These are phyloP conservation scores for Chiloscyllium plagiosum DNA, from an alignment of 2,113 vertebrate genomes.

Conservation along the genomic window DNA sequence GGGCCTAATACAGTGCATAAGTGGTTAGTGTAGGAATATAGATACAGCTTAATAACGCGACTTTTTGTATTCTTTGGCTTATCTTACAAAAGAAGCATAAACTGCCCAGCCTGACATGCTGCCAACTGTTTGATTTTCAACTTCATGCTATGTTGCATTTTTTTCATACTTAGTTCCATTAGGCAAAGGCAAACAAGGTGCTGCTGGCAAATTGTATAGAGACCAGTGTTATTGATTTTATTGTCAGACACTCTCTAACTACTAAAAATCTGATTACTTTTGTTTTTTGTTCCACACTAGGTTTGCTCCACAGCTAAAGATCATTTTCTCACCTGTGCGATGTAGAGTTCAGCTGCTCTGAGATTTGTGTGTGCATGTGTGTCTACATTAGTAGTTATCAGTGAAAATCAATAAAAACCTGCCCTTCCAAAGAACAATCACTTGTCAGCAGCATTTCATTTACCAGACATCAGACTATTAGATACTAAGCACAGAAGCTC, in stretches of 20 bases:
- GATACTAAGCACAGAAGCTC: background rate
- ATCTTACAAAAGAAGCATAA: background rate
- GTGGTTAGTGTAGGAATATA: background rate
- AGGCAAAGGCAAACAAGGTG: background rate
- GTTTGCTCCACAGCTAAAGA: background rate
- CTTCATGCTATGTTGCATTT: constrained; percentile 12
- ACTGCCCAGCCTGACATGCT: background rate
- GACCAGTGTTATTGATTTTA: constrained; percentile 14
- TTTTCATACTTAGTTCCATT: background rate
- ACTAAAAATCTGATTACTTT: constrained; percentile 3
- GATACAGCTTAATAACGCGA: background rate
- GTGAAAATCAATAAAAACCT: background rate
- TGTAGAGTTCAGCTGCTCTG: background rate
- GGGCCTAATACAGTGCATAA: background rate
- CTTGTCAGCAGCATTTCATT: constrained; percentile 34
- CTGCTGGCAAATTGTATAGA: background rate
- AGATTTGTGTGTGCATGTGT: background rate
- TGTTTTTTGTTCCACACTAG: background rate
- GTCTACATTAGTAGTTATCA: background rate
- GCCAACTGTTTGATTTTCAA: background rate
- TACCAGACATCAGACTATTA: constrained; percentile 28
- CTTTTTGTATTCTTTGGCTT: background rate
- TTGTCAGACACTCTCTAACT: background rate
- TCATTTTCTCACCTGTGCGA: background rate
- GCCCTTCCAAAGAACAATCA: background rate